A percentile compares a stretch with the other conserved stretches of the same genome.
Conservation (phyloP, 23 tunicate species). For the Styela clava region DNA sequence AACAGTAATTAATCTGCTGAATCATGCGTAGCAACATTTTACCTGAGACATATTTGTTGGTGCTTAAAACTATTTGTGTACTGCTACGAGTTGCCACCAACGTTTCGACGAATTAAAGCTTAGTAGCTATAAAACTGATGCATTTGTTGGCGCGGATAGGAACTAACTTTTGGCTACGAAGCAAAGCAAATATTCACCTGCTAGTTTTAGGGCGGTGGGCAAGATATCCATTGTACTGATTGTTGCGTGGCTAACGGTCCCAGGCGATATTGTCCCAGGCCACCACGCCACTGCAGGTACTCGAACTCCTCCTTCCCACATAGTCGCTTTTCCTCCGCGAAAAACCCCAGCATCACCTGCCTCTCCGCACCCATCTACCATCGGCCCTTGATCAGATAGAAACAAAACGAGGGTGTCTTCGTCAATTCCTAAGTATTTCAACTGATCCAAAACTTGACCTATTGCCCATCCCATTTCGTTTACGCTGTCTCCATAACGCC, state of each 20-base stretch:
- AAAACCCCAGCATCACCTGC: conserved; percentile 27
- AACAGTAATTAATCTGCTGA: no score
- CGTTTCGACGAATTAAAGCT: no score
- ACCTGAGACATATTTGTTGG: no score
- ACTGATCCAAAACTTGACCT: conserved; percentile 15
- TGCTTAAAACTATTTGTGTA: no score
- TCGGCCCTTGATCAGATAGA: conserved; percentile 39
- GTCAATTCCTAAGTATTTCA: neutral
- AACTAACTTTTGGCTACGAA: no score
- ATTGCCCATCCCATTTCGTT: conserved; percentile 37
- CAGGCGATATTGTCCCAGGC: conserved; percentile 29
- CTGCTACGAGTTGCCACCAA: no score
- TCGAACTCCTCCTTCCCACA: conserved; percentile 48
- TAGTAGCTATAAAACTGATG: no score
- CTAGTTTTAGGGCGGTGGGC: conserved; percentile 28
- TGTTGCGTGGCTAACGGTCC: conserved; percentile 14
- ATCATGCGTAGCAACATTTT: no score
- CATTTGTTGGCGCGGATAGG: no score
- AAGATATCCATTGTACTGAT: conserved; percentile 35
- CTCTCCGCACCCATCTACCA: neutral
- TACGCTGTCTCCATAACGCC: conserved; percentile 64
- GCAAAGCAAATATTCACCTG: conserved; percentile 4
- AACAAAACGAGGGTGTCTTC: conserved; percentile 24
- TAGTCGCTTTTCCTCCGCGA: conserved; percentile 32
- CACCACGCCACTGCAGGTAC: conserved; percentile 44